Base-by-base conservation (phyloP, 2,888 invertebrate species). In the Beris morrisii region DNA sequence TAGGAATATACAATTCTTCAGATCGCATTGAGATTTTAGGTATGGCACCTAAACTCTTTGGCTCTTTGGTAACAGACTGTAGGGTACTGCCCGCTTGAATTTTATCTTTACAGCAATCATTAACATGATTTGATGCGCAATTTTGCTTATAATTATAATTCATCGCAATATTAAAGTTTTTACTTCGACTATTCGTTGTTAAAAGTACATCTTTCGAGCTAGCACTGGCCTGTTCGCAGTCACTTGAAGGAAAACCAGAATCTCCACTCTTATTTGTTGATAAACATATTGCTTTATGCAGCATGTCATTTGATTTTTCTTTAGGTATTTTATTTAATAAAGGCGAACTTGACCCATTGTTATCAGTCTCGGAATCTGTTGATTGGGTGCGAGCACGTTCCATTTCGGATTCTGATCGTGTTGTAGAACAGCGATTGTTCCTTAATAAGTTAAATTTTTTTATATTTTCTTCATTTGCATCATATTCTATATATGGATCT, bases 181-280 rank as follows among this genome's bases (percentile, higher is more conserved):
- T 82, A 77, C 84, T 84, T 73, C 85, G 66, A 66, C 63, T 71
- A 65, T 65, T 69, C 55, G 56, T 76, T 73, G 53, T 87, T 80
- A 89, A 82, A 12, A 88, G 80, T 72, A 87, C 85, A 78, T 89
- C 89, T 80, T 89, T 89, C 12, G 89, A 89, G 74, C 87, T 87
- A 31, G 87, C 88, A 75, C 88, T 88, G 50, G 85, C 84, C 74
- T 86, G 85, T 73, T 88, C 88, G 69, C 80, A 79, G 69, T 81
- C 81, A 70, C 80, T 81, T 5, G 81, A 79, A 5, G 80, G 78
- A 64, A 80, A 80, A 7, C 79, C 80, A 0, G 80, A 80, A 57
- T 85, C 85, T 71, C 85, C 81, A 67, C 80, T 81, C 71, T 75
- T 80, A 70, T 77, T 77, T 70, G 74, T 78, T 69, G 70, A 69